Percentiles rank a stretch among this genome's conserved stretches.
Evolutionary conservation across 2,113 vertebrate genomes (phyloP).

Genomic region (Macaca mulatta): DNA sequence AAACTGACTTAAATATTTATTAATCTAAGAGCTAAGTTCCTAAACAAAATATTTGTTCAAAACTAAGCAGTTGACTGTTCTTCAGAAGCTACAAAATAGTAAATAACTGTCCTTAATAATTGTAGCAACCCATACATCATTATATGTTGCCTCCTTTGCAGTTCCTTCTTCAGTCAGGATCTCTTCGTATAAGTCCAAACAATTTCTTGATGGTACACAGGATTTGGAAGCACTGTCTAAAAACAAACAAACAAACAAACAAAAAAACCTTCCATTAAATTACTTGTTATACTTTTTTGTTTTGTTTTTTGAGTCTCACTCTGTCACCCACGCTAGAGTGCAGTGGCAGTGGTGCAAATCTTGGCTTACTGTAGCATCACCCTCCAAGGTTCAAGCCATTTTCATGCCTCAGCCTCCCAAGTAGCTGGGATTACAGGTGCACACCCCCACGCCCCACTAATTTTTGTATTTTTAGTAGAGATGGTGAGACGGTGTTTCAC

Average conservation of each 20-base stretch:
- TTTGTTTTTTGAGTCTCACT: too few relatives aligned
- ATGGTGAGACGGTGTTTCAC: too few relatives aligned
- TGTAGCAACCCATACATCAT: constrained; percentile 85
- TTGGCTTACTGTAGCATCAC: too few relatives aligned
- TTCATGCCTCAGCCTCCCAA: too few relatives aligned
- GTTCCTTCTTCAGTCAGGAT: constrained; percentile 93
- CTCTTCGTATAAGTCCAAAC: constrained; percentile 96
- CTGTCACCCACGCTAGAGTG: too few relatives aligned
- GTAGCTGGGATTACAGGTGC: too few relatives aligned
- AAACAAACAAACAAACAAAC: constrained; percentile 24
- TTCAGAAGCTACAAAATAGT: neutral
- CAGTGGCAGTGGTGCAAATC: too few relatives aligned
- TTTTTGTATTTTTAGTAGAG: too few relatives aligned
- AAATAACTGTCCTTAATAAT: constrained; percentile 2
- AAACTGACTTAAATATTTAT: constrained; percentile 46
- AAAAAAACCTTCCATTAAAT: constrained; percentile 49
- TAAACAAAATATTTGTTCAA: constrained; percentile 23
- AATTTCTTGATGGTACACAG: constrained; percentile 82
- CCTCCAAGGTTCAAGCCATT: too few relatives aligned
- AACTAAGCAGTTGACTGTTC: neutral
- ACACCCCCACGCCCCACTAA: too few relatives aligned
- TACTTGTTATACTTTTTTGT: neutral
- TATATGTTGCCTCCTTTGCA: constrained; percentile 90
- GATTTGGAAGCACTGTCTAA: constrained; percentile 76
- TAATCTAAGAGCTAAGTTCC: neutral